Conservation (phyloP, 2,888 invertebrate species). For the Ennomos fuscantarius region DNA sequence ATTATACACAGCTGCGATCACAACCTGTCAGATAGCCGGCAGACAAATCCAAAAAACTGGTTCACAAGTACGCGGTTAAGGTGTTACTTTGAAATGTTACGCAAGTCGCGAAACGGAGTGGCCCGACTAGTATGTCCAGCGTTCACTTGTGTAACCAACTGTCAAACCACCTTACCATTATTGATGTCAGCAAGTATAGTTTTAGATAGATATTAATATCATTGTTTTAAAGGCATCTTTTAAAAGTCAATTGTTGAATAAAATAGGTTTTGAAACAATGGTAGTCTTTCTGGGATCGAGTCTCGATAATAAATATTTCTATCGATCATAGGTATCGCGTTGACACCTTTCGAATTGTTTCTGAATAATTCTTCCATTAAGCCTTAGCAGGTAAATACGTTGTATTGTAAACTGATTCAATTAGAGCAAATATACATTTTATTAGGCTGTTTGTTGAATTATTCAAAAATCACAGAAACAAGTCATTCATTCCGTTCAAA, state of each 20-base stretch:
- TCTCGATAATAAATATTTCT: conserved; percentile 51
- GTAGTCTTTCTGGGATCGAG: conserved; percentile 44
- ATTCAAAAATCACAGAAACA: conserved; percentile 23
- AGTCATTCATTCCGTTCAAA: conserved; percentile 14
- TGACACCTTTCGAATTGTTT: conserved; percentile 45
- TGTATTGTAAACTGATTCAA: conserved; percentile 23
- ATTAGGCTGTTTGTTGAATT: conserved; percentile 32
- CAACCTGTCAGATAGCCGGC: conserved; percentile 22
- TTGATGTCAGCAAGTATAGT: conserved; percentile 14
- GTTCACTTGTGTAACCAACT: conserved; percentile 29
- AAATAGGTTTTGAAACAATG: conserved; percentile 24
- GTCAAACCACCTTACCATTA: conserved; percentile 27
- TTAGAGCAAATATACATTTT: conserved; percentile 31
- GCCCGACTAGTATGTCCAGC: conserved; percentile 12
- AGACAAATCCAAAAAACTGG: conserved; percentile 31
- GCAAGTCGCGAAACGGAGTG: conserved; percentile 29
- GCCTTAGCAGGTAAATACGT: conserved; percentile 19
- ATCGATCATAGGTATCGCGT: conserved; percentile 53
- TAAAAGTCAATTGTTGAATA: conserved; percentile 7
- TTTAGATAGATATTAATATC: conserved; percentile 18
- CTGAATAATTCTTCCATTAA: conserved; percentile 25
- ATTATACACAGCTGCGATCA: conserved; percentile 15
- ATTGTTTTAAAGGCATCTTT: conserved; percentile 7
- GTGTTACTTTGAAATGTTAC: conserved; percentile 25
- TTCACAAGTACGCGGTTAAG: conserved; percentile 15